Base-by-base conservation (phyloP, 2,888 invertebrate species). In the Ectemnius continuus region DNA sequence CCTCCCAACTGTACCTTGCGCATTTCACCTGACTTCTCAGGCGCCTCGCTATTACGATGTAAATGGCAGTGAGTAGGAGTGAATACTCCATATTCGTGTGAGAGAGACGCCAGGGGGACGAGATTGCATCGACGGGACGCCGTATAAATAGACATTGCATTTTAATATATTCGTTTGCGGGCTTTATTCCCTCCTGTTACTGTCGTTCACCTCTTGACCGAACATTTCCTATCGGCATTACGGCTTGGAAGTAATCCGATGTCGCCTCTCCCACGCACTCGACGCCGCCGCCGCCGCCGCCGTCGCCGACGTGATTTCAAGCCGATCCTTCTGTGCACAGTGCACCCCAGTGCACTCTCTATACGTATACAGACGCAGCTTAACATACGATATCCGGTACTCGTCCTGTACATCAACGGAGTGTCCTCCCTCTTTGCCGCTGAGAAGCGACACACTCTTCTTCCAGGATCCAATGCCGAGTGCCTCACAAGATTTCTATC, bases 351-450 rank as follows among this genome's bases (percentile, higher is more conserved):
- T 75, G 75, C 62, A 63, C 56, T 56, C 69, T 36, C 61, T 75
- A 74, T 69, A 48, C 48, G 61, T 11, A 14, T n/a, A 14, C 58
- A 20, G 61, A n/a, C 20, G 26, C 71, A 71, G 63, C 67, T 72
- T 82, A 81, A 82, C 78, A 74, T 73, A 81, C 77, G 83, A 82
- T 80, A 82, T 84, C 82, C 80, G 81, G 81, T 75, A 66, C 73
- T 78, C 80, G 75, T 79, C 70, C 75, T 74, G 75, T 67, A 77
- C 75, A 76, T 75, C 70, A 71, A 71, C 67, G 62, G 47, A 47
- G 18, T 67, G 62, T 67, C 46, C 20, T 18, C 16, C 18, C 16
- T 16, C 16, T 2, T 62, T 67, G 4, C 36, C 36, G 36, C 0
- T 48, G 58, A 4, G 3, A 20, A 56, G 66, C 47, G 61, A 61